These are phyloP conservation scores for Sphecodes monilicornis DNA, from an alignment of 2,888 invertebrate genomes.

Conservation along the genomic window DNA sequence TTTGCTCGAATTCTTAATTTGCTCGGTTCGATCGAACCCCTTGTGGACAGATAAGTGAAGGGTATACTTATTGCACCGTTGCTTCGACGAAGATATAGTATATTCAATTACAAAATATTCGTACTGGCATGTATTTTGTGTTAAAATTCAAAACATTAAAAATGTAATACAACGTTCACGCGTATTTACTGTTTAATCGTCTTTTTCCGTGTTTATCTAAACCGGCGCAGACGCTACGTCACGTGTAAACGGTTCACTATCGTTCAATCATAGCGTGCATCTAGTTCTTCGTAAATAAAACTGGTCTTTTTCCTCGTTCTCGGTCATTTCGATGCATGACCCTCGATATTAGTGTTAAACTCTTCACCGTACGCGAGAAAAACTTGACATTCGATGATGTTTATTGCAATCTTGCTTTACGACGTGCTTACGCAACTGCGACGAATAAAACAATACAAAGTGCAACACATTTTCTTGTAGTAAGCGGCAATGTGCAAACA, in stretches of 20 bases:
- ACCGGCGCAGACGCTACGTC: conserved; percentile 23
- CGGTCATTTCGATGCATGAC: conserved; percentile 33
- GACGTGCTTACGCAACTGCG: conserved; percentile 3
- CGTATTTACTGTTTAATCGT: background rate
- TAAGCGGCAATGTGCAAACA: background rate
- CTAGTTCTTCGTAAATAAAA: conserved; percentile 19
- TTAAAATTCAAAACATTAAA: background rate
- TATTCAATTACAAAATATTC: background rate
- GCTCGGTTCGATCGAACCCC: background rate
- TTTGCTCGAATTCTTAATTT: background rate
- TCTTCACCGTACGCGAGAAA: conserved; percentile 3
- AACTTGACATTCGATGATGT: background rate
- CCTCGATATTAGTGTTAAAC: conserved; percentile 34
- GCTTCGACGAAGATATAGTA: background rate
- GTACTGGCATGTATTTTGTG: background rate
- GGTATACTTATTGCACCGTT: background rate
- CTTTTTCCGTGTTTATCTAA: conserved; percentile 7
- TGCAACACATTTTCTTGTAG: background rate
- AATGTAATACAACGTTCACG: background rate
- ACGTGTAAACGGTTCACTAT: background rate
- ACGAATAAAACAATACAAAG: background rate
- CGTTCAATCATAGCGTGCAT: conserved; percentile 1
- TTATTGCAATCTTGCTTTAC: background rate
- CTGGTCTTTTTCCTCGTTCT: conserved; percentile 1
- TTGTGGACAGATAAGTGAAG: background rate